Base-by-base conservation (phyloP, 2,113 vertebrate genomes). In the Ploceus nigricollis region DNA sequence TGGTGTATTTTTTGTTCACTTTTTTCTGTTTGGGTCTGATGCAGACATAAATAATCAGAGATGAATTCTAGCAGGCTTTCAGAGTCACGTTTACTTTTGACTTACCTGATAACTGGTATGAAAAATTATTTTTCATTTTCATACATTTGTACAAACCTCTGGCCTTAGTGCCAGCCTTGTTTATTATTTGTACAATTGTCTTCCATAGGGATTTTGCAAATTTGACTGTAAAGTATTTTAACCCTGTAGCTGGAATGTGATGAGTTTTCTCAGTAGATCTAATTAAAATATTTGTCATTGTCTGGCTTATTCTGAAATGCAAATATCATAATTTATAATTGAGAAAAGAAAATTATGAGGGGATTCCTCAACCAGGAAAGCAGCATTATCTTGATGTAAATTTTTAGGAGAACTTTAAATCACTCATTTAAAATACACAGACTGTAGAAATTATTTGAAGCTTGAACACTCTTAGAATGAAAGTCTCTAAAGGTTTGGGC, bases 1-100 rank as follows among this genome's bases (percentile, higher is more conserved):
- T 61, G 22, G 23, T 17, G 4, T 16, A 1, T 20, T 75, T 87
- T 78, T 57, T 25, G 2, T 61, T 57, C 0, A 0, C 1, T 8
- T 53, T 64, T 66, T 79, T 11, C 21, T 73, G 1, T n/a, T 73
- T 56, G 64, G 15, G 21, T 78, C 22, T 75, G 31, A 37, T 70
- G 22, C 39, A 71, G 64, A 30, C 16, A 30, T 71, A 79, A 94
- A 56, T 22, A 73, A 80, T 64, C 40, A 60, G 19, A 56, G 21
- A 19, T 0, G 0, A 63, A 56, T 57, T 72, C 15, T 57, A 66
- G 20, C 18, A 57, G 42, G 13, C 50, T 87, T 81, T 72, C 25
- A n/a, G 45, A 68, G 14, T 63, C 3, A 17, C 23, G 21, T 57
- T 79, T 70, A 2, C 42, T 89, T 87, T 54, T 69, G 42, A 63